Evolutionary conservation across 2,797 vertebrate genomes (phyloP), one percentile per base, ranked within the genome.

Genomic region (Decapterus maruadsi): DNA sequence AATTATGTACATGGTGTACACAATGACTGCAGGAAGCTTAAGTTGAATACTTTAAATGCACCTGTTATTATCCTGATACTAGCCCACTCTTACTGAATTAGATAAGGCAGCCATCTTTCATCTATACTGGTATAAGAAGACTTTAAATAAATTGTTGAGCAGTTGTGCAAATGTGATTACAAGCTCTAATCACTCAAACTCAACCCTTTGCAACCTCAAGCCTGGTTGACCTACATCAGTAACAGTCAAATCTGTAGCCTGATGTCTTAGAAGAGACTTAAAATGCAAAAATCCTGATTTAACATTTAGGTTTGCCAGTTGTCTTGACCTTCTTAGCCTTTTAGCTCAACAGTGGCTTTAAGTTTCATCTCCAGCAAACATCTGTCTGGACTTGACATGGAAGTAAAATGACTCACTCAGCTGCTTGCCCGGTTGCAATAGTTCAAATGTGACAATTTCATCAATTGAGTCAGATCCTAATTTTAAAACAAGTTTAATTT

Each of bases 261-360:
- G 72, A 75, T 20, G 2, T 81, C 71, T 89, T 72, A 73, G 53
- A 55, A 40, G 73, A 67, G 74, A 74, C 57, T 87, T 79, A 66
- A 78, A 84, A 71, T 53, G 50, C 48, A 61, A 79, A 87, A 84
- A 77, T 80, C 85, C 80, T 85, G 70, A 84, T 83, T 89, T 75
- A 81, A 86, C 64, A 61, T 75, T 69, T 29, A 68, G 22, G 2
- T 54, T 57, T 68, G 72, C 72, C 83, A 88, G 11, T 56, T 55
- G 73, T 61, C 70, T 83, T 75, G 79, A 79, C 70, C 77, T 89
- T 71, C 43, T 90, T 58, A 77, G 75, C 71, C n/a, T 17, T 83
- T 60, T 78, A 83, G 78, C 80, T 83, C 14, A 1, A 61, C 79
- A 74, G 26, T 68, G 75, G 75, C 75, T 90, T 89, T 82, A 67